Percentiles rank a stretch among this genome's conserved stretches.
Conservation (phyloP, 2,797 vertebrate species). For the Sebastes vulpes region DNA sequence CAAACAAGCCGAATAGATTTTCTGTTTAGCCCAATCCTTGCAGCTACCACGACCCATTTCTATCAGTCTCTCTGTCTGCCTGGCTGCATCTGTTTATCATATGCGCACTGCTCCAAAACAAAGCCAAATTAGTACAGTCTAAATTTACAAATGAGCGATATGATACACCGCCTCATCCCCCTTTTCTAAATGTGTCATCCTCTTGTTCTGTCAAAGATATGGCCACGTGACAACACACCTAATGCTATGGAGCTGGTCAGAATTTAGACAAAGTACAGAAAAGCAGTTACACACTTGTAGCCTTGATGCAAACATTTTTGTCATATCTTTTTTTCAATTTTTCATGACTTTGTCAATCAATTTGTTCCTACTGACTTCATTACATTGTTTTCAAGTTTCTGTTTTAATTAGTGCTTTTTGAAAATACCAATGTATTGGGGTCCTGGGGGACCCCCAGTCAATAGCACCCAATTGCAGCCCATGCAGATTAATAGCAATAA, state of each 20-base stretch:
- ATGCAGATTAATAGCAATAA: no score
- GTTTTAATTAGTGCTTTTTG: no score
- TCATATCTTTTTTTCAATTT: no score
- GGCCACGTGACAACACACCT: slow-evolving; percentile 82
- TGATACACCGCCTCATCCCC: slow-evolving; percentile 58
- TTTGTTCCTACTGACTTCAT: no score
- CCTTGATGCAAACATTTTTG: neutral
- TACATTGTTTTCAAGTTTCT: no score
- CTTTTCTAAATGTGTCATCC: slow-evolving; percentile 2
- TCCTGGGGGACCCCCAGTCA: no score
- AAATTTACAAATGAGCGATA: slow-evolving; percentile 87
- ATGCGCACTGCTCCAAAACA: neutral
- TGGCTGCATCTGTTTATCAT: slow-evolving; percentile 22
- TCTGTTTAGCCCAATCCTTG: slow-evolving; percentile 86
- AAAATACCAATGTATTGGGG: no score
- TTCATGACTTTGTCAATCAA: no score
- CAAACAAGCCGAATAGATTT: slow-evolving; percentile 88
- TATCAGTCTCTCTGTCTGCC: neutral
- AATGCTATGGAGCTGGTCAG: slow-evolving; percentile 85
- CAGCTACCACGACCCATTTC: slow-evolving; percentile 79
- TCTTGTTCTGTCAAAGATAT: neutral
- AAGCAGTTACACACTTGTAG: neutral
- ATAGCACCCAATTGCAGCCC: no score
- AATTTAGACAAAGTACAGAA: slow-evolving; percentile 73
- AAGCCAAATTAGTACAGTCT: slow-evolving; percentile 85